Evolutionary conservation across 2,113 vertebrate genomes (phyloP), one percentile per base, ranked within the genome.

Genomic region (Ictidomys tridecemlineatus): DNA sequence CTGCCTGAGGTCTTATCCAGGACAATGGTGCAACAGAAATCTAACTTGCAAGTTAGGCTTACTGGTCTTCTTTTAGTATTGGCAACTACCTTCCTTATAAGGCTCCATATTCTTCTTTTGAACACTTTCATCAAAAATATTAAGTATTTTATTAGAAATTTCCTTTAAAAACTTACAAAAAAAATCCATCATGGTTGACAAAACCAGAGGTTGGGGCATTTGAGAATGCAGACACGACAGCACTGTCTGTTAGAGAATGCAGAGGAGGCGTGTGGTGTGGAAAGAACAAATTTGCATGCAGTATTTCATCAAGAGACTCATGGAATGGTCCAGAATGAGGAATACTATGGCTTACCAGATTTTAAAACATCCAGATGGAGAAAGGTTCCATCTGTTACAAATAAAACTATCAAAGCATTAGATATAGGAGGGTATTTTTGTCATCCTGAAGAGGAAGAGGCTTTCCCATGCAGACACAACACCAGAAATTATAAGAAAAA

Each of bases 1-100:
- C 2, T 2, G 1, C 58, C 12, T 1, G 1, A 10, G 3, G 5
- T 37, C n/a, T 70, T 63, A 34, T 4, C 4, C 26, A n/a, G 42
- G 72, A 53, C 4, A 17, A 42, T 0, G 0, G 6, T 26, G 24
- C 5, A 20, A 26, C 0, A n/a, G 48, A 28, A 37, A 34, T 39
- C 53, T 72, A 80, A 56, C 45, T 61, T 32, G 10, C 65, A 79
- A 24, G 34, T 91, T 58, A 73, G 58, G 5, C 63, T 30, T 63
- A n/a, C 30, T 58, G 37, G 16, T 5, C 30, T 76, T 42, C 42
- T 93, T 74, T 92, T 70, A 20, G 8, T 63, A n/a, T 42, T 37
- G 22, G 61, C 53, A 48, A n/a, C 56, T 20, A 88, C n/a, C 39
- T 32, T 84, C 56, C 48, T 56, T n/a, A 83, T 65, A 78, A 73